Evolutionary conservation across 2,797 vertebrate species (phyloP).

Genomic region (Perodicticus potto): DNA sequence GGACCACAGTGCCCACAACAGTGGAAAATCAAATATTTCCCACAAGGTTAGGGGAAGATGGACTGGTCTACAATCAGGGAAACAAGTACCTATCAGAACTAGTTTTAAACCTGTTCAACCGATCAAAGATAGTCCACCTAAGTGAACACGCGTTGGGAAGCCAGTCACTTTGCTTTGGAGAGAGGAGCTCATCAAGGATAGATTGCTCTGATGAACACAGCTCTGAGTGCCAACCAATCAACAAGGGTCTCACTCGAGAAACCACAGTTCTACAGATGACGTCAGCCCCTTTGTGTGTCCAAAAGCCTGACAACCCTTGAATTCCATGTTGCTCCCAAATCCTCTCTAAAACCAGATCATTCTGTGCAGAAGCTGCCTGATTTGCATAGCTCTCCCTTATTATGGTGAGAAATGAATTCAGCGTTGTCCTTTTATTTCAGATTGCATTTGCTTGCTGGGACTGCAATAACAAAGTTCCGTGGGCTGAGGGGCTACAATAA

Average conservation of each 20-base stretch:
- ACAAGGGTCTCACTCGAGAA: not conserved
- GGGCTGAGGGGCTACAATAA: not conserved
- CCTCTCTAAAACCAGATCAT: not conserved
- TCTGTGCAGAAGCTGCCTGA: not conserved
- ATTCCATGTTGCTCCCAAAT: not conserved
- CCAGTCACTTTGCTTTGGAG: slow-evolving; percentile 22
- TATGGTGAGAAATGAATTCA: not conserved
- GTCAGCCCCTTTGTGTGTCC: not conserved
- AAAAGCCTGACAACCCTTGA: not conserved
- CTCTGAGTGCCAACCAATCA: not conserved
- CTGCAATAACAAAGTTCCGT: not conserved
- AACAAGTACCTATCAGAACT: not conserved
- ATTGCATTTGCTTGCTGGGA: not conserved
- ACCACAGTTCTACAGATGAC: not conserved
- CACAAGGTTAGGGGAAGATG: not conserved
- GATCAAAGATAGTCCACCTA: not conserved
- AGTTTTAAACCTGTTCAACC: not conserved
- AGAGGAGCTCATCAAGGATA: not conserved
- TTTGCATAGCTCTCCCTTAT: not conserved
- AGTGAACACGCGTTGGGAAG: not conserved
- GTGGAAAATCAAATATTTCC: not conserved
- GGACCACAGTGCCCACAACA: not conserved
- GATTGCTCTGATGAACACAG: not conserved
- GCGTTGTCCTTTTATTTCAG: not conserved
- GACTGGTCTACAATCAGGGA: not conserved